Percentiles rank a stretch among this genome's conserved stretches.
phyloP scores from a whole-genome alignment of 2,888 invertebrate species.

The Acleris cristana region DNA sequence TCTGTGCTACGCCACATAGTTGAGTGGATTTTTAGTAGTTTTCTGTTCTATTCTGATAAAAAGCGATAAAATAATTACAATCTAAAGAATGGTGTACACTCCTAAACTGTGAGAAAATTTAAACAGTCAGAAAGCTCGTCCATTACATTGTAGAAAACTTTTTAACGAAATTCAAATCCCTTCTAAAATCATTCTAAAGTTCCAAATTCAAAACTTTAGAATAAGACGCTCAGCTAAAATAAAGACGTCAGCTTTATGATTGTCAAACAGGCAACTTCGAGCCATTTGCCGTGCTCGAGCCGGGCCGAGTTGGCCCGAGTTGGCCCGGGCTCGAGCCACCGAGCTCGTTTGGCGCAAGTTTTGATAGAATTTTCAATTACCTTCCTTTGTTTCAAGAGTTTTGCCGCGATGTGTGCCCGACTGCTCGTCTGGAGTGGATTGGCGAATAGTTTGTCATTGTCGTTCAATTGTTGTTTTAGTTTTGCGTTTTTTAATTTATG shows the following conservation, averaged over 20 bases:
- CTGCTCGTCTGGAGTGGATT: constrained; percentile 39
- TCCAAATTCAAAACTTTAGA: constrained; percentile 44
- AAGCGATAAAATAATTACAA: no score
- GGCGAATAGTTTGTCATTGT: constrained; percentile 41
- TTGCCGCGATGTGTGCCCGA: constrained; percentile 47
- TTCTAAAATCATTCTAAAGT: constrained; percentile 35
- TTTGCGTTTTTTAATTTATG: constrained; percentile 7
- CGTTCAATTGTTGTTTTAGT: constrained; percentile 24
- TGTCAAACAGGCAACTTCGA: constrained; percentile 70
- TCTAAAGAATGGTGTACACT: no score
- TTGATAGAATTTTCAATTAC: constrained; percentile 84
- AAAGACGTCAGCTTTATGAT: constrained; percentile 69
- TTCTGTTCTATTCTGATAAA: no score
- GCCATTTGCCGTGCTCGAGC: constrained; percentile 48
- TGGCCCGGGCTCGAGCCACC: constrained; percentile 39
- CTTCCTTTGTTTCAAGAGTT: constrained; percentile 79
- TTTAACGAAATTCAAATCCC: constrained; percentile 27
- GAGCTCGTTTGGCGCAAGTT: constrained; percentile 73
- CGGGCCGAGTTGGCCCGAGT: constrained; percentile 32
- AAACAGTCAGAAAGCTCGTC: no score
- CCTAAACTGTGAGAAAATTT: no score
- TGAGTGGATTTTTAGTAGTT: no score
- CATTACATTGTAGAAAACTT: no score
- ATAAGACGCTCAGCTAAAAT: constrained; percentile 62
- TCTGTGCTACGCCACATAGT: no score